Percentiles rank a stretch among this genome's conserved stretches.
These are phyloP conservation scores for Chrysolina oricalcia DNA, from an alignment of 2,888 invertebrate species.

Conservation along the genomic window DNA sequence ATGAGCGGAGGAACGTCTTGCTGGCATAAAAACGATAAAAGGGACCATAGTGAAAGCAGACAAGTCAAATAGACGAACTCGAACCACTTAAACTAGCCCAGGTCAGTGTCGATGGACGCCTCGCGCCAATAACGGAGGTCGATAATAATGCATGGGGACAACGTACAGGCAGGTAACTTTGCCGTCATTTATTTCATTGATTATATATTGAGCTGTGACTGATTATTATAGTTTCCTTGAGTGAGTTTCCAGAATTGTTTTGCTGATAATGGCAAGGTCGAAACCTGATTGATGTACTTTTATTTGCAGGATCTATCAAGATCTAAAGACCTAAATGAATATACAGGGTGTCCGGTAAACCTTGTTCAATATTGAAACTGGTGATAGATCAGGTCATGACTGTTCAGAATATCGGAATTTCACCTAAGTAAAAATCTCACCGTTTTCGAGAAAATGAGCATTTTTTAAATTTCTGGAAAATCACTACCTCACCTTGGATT, in stretches of 20 bases:
- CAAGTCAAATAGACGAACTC: slow-evolving; percentile 50
- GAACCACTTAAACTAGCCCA: slow-evolving; percentile 48
- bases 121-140: not conserved
- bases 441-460: too few relatives aligned
- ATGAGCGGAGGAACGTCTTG: slow-evolving; percentile 33
- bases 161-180: not conserved
- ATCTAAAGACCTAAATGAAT: too few relatives aligned
- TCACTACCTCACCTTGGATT: too few relatives aligned
- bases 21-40: slow-evolving; percentile 31
- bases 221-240: not conserved
- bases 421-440: too few relatives aligned
- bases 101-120: slow-evolving; percentile 56
- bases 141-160: not conserved
- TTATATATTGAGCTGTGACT: slow-evolving; percentile 27
- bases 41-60: slow-evolving; percentile 36
- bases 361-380: too few relatives aligned
- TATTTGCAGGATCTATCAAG: too few relatives aligned
- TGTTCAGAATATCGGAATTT: too few relatives aligned
- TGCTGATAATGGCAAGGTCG: too few relatives aligned
- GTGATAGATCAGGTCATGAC: too few relatives aligned
- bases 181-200: slow-evolving; percentile 42
- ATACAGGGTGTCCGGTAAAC: too few relatives aligned
- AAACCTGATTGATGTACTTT: too few relatives aligned
- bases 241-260: not conserved
- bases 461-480: too few relatives aligned